Evolutionary conservation across 2,888 invertebrate genomes (phyloP).

Genomic region (Alloplasta piceator): DNA sequence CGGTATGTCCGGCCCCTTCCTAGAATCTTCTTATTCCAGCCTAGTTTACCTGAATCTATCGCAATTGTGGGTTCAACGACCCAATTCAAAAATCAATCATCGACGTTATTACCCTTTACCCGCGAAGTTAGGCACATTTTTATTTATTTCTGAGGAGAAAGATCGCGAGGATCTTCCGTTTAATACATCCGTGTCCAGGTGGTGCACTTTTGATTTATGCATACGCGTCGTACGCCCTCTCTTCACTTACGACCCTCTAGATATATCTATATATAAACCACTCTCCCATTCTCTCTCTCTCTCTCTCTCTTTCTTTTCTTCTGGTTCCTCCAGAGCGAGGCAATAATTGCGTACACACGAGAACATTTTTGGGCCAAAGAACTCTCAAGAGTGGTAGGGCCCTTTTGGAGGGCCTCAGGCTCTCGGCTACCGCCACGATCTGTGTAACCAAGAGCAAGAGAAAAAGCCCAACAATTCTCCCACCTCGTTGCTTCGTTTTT

Average conservation of each 20-base stretch:
- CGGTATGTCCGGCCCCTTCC: conserved; percentile 22
- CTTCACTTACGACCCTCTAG: conserved; percentile 6
- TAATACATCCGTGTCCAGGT: conserved; percentile 24
- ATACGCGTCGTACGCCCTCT: conserved; percentile 28
- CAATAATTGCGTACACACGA: conserved; percentile 58
- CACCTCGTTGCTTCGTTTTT: conserved; percentile 25
- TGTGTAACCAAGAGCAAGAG: conserved; percentile 21
- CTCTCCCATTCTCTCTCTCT: not conserved
- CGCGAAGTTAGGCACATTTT: not conserved
- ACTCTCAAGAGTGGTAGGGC: conserved; percentile 36
- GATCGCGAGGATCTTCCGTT: not conserved
- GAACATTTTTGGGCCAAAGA: conserved; percentile 60
- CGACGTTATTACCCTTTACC: not conserved
- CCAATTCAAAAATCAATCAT: conserved; percentile 41
- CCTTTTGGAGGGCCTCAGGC: conserved; percentile 44
- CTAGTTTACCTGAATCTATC: conserved; percentile 36
- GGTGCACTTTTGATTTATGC: conserved; percentile 55
- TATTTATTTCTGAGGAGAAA: not conserved
- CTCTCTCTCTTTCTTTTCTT: conserved; percentile 4
- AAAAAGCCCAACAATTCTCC: conserved; percentile 33
- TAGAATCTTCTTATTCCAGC: conserved; percentile 31
- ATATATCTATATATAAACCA: not conserved
- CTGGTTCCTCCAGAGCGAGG: conserved; percentile 29
- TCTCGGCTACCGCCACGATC: conserved; percentile 57
- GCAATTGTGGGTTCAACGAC: conserved; percentile 43